Evolutionary conservation across 2,797 vertebrate genomes (phyloP).

Genomic region (Artibeus lituratus): DNA sequence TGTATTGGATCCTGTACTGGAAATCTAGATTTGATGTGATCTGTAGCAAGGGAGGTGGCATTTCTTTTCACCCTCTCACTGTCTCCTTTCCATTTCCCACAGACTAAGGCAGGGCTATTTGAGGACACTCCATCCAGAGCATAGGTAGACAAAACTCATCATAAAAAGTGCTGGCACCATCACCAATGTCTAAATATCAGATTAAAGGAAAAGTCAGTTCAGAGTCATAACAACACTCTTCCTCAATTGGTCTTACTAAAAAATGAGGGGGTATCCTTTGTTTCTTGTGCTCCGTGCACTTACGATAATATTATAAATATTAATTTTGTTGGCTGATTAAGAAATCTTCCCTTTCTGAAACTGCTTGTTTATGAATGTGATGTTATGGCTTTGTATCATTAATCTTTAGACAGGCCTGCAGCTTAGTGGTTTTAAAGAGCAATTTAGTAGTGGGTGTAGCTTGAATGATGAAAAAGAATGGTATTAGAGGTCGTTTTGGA

Average conservation of each 20-base stretch:
- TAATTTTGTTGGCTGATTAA: conserved; percentile 4
- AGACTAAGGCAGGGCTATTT: neutral
- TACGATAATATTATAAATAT: neutral
- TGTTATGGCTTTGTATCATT: conserved; percentile 24
- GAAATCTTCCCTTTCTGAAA: conserved; percentile 27
- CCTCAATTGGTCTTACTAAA: neutral
- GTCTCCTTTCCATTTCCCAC: neutral
- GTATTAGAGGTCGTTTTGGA: conserved; percentile 53
- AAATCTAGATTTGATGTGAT: neutral
- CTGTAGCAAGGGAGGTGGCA: neutral
- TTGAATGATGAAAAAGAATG: conserved; percentile 50
- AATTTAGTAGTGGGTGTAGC: conserved; percentile 49
- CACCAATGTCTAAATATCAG: neutral
- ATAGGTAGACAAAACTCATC: neutral
- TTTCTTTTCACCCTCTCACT: neutral
- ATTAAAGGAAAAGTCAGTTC: conserved; percentile 10
- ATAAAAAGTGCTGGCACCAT: neutral
- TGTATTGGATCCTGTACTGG: neutral
- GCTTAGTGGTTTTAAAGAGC: conserved; percentile 58
- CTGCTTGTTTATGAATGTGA: conserved; percentile 18
- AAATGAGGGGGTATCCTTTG: neutral
- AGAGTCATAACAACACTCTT: conserved; percentile 2
- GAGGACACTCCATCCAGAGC: neutral
- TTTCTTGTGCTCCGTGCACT: neutral
- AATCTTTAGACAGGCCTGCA: conserved; percentile 25